Base-by-base conservation (phyloP, 2,113 vertebrate species). In the Cyrtonyx montezumae region DNA sequence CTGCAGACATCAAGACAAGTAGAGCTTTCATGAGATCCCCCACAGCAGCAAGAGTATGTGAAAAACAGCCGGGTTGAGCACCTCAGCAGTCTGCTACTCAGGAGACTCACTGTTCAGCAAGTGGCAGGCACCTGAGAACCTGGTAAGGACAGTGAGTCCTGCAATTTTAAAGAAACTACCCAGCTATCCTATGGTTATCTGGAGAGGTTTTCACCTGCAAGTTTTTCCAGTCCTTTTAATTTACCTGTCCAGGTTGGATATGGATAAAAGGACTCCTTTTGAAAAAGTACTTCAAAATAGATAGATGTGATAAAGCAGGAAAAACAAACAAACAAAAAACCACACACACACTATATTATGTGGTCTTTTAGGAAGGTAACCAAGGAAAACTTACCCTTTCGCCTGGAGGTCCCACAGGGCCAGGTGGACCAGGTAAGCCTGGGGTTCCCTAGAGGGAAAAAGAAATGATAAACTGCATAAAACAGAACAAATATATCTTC, bases 391-490 rank as follows among this genome's bases (percentile, higher is more conserved):
- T 98, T 96, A 99, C 99, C 97, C 99, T 98, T 61, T 98, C 97
- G 84, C 99, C 99, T 80, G 99, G 97, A 70, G 98, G 96, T 97
- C 99, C 99, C 73, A 98, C 92, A 55, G 99, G 98, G 51, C 99
- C 99, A 32, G 96, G 91, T 21, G 98, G 93, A 62, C 99, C 99
- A 23, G 98, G 81, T 77, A 98, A 93, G 46, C 99, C 99, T 71
- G 98, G 97, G 2, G 98, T 97, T 94, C 99, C 99, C 99, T 99
- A 95, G 9, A 75, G 26, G 51, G 34, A 95, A 79, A 79, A 97
- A 91, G 67, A 76, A 91, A 96, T 75, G 8, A 59, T 6, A 79
- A 84, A 46, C 28, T 65, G 32, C 71, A 84, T 65, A 43, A 77
- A 46, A 87, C 18, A 70, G 28, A 81, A 75, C 25, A 74, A 92